Conservation (phyloP, 1,140 invertebrate genomes). For the Panagrolaimus sp. region DNA sequence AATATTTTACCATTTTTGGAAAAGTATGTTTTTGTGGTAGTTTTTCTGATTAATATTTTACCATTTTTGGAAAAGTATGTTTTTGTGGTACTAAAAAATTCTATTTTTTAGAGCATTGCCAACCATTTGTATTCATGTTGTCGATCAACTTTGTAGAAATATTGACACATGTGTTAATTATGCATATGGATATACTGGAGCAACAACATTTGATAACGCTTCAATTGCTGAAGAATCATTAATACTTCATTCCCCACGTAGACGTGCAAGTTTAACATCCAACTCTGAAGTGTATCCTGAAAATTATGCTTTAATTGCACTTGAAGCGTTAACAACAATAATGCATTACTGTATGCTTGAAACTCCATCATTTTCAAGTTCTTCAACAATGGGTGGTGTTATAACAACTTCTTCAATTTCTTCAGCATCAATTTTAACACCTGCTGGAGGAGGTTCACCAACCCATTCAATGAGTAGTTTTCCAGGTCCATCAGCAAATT, state of each 20-base stretch:
- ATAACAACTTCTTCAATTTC: no score
- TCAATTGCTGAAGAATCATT: not conserved
- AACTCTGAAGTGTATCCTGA: slow-evolving; percentile 62
- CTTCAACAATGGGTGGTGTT: slow-evolving; percentile 60
- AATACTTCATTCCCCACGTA: slow-evolving; percentile 13
- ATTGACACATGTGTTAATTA: slow-evolving; percentile 66
- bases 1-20: slow-evolving; percentile 53
- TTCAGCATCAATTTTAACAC: no score
- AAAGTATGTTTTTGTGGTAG: slow-evolving; percentile 15
- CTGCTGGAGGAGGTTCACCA: no score
- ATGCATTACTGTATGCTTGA: slow-evolving; percentile 80
- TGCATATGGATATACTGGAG: slow-evolving; percentile 39
- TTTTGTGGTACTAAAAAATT: no score
- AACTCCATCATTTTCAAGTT: slow-evolving; percentile 47
- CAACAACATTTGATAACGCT: slow-evolving; percentile 59
- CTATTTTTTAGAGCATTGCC: slow-evolving; percentile 70
- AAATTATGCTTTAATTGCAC: slow-evolving; percentile 71
- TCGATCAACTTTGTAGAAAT: slow-evolving; percentile 76
- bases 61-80: slow-evolving; percentile 47
- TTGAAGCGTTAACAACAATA: slow-evolving; percentile 76
- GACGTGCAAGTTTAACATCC: not conserved
- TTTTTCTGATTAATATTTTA: slow-evolving; percentile 42
- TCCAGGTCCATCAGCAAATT: not conserved
- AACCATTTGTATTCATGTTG: slow-evolving; percentile 71
- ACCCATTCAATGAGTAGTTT: not conserved